Percentiles rank a stretch among this genome's conserved stretches.
Evolutionary conservation across 1,140 invertebrate species (phyloP).

Genomic region (Drosophila setifemur): DNA sequence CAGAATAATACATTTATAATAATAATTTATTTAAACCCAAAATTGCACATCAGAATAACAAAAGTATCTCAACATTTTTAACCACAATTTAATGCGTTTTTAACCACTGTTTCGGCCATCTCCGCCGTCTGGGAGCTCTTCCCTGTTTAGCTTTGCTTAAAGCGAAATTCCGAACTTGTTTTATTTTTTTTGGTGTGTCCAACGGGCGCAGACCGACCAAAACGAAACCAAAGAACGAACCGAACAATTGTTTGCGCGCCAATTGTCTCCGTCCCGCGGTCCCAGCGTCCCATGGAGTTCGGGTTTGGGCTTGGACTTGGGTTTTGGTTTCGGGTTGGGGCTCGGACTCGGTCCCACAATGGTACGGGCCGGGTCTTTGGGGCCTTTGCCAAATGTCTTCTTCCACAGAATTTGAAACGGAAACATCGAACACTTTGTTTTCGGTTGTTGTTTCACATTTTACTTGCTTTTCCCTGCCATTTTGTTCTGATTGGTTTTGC

Average conservation of each 20-base stretch:
- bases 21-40: no score
- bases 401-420: slow-evolving; percentile 81
- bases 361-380: slow-evolving; percentile 29
- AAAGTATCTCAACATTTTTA: no score
- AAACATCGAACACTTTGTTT: slow-evolving; percentile 81
- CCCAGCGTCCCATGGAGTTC: slow-evolving; percentile 53
- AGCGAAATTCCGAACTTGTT: slow-evolving; percentile 70
- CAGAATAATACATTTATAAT: no score
- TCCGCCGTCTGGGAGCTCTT: slow-evolving; percentile 19
- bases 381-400: slow-evolving; percentile 70
- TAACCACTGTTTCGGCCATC: slow-evolving; percentile 22
- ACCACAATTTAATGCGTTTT: not conserved
- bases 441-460: slow-evolving; percentile 79
- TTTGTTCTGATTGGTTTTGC: slow-evolving; percentile 10
- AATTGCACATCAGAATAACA: no score
- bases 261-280: slow-evolving; percentile 47
- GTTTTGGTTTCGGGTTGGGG: no score
- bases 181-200: slow-evolving; percentile 20
- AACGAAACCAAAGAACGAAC: slow-evolving; percentile 51
- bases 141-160: slow-evolving; percentile 54
- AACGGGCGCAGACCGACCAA: slow-evolving; percentile 23
- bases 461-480: slow-evolving; percentile 19
- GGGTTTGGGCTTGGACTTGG: no score
- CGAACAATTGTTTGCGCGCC: slow-evolving; percentile 75
- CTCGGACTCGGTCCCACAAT: slow-evolving; percentile 21